phyloP scores from a whole-genome alignment of 2,797 vertebrate genomes.

The Potorous gilbertii region DNA sequence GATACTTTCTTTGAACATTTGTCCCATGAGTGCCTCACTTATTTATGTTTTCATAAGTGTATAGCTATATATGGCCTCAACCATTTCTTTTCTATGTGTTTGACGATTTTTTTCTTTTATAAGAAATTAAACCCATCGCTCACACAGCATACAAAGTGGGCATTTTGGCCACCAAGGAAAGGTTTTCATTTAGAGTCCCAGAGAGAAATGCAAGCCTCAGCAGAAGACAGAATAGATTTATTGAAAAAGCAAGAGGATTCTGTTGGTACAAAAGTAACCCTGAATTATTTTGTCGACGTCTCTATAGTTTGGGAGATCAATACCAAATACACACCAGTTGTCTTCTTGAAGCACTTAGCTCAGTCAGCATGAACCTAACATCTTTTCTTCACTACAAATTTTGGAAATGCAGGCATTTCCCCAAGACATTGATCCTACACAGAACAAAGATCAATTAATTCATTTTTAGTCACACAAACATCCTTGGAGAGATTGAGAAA shows the following conservation, averaged over 20 bases:
- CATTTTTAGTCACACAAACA: slow-evolving; percentile 39
- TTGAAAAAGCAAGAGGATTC: slow-evolving; percentile 50
- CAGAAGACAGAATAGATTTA: slow-evolving; percentile 67
- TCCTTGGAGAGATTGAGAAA: background rate
- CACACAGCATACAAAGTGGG: slow-evolving; percentile 66
- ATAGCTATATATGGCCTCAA: slow-evolving; percentile 55
- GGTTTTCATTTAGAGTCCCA: slow-evolving; percentile 67
- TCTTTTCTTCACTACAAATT: slow-evolving; percentile 23
- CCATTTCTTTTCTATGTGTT: slow-evolving; percentile 69
- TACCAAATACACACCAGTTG: slow-evolving; percentile 41
- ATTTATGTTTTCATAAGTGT: slow-evolving; percentile 73
- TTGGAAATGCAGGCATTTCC: slow-evolving; percentile 53
- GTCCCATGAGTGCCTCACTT: background rate
- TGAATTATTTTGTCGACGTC: slow-evolving; percentile 47
- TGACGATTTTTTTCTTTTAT: slow-evolving; percentile 50
- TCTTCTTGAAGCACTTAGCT: slow-evolving; percentile 18
- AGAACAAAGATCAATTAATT: slow-evolving; percentile 19
- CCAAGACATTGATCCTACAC: background rate
- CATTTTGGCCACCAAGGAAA: slow-evolving; percentile 71
- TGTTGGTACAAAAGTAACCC: slow-evolving; percentile 60
- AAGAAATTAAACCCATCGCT: slow-evolving; percentile 80
- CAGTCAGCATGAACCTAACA: slow-evolving; percentile 29
- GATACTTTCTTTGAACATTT: slow-evolving; percentile 58
- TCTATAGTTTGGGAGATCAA: slow-evolving; percentile 54
- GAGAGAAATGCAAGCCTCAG: slow-evolving; percentile 74